A percentile compares a stretch with the other conserved stretches of the same genome.
phyloP scores from a whole-genome alignment of 2,888 invertebrate species.

The Bugula neritina region DNA sequence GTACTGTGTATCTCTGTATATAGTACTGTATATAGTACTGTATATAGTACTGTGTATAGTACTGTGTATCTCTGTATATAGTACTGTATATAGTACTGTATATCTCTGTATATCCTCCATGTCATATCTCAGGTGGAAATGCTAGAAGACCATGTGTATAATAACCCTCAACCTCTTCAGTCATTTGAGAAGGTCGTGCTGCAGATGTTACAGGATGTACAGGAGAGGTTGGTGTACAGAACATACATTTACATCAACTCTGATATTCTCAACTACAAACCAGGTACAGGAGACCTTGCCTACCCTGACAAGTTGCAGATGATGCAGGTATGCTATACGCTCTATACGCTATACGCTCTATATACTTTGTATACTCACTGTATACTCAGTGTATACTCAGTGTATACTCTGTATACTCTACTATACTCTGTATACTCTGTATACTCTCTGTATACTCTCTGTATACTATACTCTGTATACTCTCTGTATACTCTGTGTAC shows the following conservation, averaged over 20 bases:
- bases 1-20: neutral
- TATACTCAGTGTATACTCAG: too few relatives aligned
- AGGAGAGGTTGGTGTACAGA: slow-evolving; percentile 90
- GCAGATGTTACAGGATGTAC: slow-evolving; percentile 80
- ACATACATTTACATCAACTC: slow-evolving; percentile 86
- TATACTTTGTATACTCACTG: too few relatives aligned
- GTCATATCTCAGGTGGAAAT: slow-evolving; percentile 63
- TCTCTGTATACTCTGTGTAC: too few relatives aligned
- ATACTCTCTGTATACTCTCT: too few relatives aligned
- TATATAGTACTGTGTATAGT: neutral
- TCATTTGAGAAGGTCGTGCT: slow-evolving; percentile 73
- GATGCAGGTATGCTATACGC: slow-evolving; percentile 69
- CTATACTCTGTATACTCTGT: too few relatives aligned
- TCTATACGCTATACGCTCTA: too few relatives aligned
- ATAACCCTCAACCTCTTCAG: slow-evolving; percentile 69
- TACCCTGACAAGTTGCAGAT: slow-evolving; percentile 95
- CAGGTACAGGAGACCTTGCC: slow-evolving; percentile 89
- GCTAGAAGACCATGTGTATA: slow-evolving; percentile 80
- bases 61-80: neutral
- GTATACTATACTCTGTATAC: too few relatives aligned
- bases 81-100: neutral
- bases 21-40: neutral
- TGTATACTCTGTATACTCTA: too few relatives aligned
- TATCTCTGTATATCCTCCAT: neutral
- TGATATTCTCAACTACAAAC: slow-evolving; percentile 72